phyloP scores from a whole-genome alignment of 2,113 vertebrate genomes.

The Forbesichthys agassizii region DNA sequence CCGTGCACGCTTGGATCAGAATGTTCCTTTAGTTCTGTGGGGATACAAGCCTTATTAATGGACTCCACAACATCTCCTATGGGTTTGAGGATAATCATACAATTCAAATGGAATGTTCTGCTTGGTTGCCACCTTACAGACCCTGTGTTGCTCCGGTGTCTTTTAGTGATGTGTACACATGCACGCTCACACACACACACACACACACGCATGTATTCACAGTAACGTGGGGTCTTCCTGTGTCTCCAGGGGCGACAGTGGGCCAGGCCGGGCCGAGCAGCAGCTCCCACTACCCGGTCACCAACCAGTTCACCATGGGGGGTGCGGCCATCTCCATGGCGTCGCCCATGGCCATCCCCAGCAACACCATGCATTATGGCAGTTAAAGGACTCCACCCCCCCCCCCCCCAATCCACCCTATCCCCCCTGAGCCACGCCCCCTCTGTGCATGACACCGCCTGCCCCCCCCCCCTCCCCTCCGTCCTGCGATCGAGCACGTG shows the following conservation, averaged over 20 bases:
- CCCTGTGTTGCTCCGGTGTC: too few relatives aligned
- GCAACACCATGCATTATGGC: slow-evolving; percentile 95
- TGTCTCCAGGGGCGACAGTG: slow-evolving; percentile 75
- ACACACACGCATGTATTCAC: too few relatives aligned
- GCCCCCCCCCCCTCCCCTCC: slow-evolving; percentile 29
- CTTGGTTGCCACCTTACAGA: too few relatives aligned
- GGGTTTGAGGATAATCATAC: too few relatives aligned
- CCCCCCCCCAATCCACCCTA: slow-evolving; percentile 30
- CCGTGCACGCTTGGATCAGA: too few relatives aligned
- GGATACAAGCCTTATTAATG: too few relatives aligned
- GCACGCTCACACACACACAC: too few relatives aligned
- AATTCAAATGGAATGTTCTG: too few relatives aligned
- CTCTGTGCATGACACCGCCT: slow-evolving; percentile 57
- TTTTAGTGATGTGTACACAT: too few relatives aligned
- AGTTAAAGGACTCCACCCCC: slow-evolving; percentile 78
- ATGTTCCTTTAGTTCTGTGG: too few relatives aligned
- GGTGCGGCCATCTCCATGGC: slow-evolving; percentile 94
- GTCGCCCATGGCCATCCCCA: slow-evolving; percentile 92
- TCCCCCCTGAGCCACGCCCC: slow-evolving; percentile 18
- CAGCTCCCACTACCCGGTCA: slow-evolving; percentile 85
- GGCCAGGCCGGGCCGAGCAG: slow-evolving; percentile 81
- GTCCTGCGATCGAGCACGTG: slow-evolving; percentile 53
- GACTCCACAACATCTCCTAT: too few relatives aligned
- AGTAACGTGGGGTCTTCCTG: not conserved
- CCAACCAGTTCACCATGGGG: slow-evolving; percentile 95